Evolutionary conservation across 2,113 vertebrate genomes (phyloP), one percentile per base, ranked within the genome.

Genomic region (Sebastes schlegelii): DNA sequence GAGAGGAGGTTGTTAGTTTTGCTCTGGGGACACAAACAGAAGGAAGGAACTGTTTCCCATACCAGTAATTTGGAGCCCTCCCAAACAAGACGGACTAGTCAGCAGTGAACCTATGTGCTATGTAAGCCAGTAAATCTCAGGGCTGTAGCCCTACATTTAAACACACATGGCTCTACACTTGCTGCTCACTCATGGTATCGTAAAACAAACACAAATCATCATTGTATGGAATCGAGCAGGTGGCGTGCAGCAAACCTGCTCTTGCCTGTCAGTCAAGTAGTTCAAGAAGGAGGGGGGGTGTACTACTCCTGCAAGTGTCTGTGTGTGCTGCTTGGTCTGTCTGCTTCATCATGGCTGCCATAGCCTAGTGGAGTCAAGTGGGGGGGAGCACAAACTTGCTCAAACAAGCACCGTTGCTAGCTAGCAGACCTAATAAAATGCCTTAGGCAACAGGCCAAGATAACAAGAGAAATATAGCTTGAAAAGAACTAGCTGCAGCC

Each of bases 181-280:
- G 81, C 52, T 77, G 73, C 58, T 63, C 16, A 45, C 65, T 23
- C 73, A 58, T 46, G 21, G 61, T 40, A 76, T 71, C 49, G 21
- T 61, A 64, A 65, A 79, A 87, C 78, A 89, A 71, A 79, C 87
- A 79, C 87, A 75, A 23, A 64, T 86, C 77, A 80, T 86, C 77
- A 80, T 74, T 88, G 82, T 86, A 78, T 71, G 76, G 62, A 81
- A 84, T 11, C 57, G 69, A 91, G 85, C 93, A 94, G 89, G 83
- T 92, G 91, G 74, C 73, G 67, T 34, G 60, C 45, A 78, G 70
- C 23, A 91, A 93, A 92, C 85, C 92, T 93, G 91, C 76, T 91
- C 82, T 80, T 74, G 71, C 77, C 86, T 67, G 77, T 93, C 90
- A 92, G 45, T 79, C 72, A 86, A 82, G 74, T 8, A 49, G 79